Conservation (phyloP, 2,113 vertebrate species). For the Nerophis ophidion region DNA sequence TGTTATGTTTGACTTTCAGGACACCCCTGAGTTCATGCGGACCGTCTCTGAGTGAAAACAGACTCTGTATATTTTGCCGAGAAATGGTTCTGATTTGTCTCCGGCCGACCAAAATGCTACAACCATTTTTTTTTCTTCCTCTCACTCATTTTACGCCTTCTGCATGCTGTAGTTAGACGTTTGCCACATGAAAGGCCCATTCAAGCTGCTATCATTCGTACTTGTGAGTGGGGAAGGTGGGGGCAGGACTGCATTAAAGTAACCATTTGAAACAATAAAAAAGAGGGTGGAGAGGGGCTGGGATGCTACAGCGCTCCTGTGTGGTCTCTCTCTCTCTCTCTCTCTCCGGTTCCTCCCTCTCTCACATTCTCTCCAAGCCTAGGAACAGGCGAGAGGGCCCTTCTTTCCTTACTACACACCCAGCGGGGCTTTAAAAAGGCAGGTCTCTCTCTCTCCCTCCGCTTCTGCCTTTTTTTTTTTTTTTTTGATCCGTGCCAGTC, state of each 20-base stretch:
- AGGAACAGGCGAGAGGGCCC: conserved; percentile 65
- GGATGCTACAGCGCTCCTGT: conserved; percentile 46
- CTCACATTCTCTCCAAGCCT: conserved; percentile 59
- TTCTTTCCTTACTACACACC: conserved; percentile 63
- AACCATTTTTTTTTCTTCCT: conserved; percentile 24
- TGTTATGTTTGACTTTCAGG: too few species aligned
- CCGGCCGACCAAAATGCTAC: conserved; percentile 55
- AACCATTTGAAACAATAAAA: conserved; percentile 48
- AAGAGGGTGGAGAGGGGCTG: conserved; percentile 29
- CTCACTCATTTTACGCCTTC: conserved; percentile 21
- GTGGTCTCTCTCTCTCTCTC: conserved; percentile 54
- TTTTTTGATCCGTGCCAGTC: conserved; percentile 12
- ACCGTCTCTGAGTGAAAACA: too few species aligned
- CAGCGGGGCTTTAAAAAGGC: conserved; percentile 72
- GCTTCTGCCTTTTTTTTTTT: conserved; percentile 26
- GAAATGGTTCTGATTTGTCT: conserved; percentile 42
- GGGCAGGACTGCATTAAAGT: conserved; percentile 22
- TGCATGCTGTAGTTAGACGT: conserved; percentile 36
- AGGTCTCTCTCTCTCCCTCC: conserved; percentile 38
- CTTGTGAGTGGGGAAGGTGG: conserved; percentile 15
- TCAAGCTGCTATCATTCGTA: conserved; percentile 36
- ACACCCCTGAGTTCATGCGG: too few species aligned
- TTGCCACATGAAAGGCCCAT: conserved; percentile 60
- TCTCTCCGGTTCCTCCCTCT: conserved; percentile 36
- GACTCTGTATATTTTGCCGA: conserved; percentile 1